A percentile compares a stretch with the other conserved stretches of the same genome.
Conservation (phyloP, 2,113 vertebrate species). For the Otus sunia region DNA sequence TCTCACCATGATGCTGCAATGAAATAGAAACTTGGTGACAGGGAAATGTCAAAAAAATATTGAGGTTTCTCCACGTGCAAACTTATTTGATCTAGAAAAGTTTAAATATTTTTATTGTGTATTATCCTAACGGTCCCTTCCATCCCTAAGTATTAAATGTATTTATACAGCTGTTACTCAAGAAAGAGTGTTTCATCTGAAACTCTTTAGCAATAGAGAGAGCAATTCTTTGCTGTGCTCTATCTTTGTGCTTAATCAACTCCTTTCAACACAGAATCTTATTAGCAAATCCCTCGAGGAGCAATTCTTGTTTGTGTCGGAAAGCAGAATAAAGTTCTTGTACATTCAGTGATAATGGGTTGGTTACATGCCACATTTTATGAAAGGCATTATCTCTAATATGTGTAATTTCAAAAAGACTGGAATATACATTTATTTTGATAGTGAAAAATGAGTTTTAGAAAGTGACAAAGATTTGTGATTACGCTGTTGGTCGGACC, state of each 20-base stretch:
- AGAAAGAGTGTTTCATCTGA: not conserved
- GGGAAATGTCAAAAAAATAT: not conserved
- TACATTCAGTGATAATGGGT: not conserved
- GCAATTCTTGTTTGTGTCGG: not conserved
- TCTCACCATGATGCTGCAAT: not conserved
- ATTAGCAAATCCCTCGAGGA: constrained; percentile 10
- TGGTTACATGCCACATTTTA: not conserved
- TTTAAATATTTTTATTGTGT: not conserved
- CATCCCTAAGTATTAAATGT: not conserved
- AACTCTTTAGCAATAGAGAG: not conserved
- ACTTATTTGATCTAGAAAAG: not conserved
- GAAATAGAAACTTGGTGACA: not conserved
- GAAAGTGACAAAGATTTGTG: not conserved
- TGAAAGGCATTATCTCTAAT: constrained; percentile 6
- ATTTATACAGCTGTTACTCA: not conserved
- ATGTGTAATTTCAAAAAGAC: not conserved
- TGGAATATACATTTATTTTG: constrained; percentile 43
- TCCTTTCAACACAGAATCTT: not conserved
- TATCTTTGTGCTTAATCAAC: not conserved
- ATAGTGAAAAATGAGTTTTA: constrained; percentile 35
- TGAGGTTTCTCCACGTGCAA: not conserved
- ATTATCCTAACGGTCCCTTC: not conserved
- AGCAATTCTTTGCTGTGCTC: not conserved
- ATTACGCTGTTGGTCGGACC: not conserved
- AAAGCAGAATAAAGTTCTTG: not conserved